Conservation (phyloP, 2,888 invertebrate species). For the Aspidiotus rigidus region DNA sequence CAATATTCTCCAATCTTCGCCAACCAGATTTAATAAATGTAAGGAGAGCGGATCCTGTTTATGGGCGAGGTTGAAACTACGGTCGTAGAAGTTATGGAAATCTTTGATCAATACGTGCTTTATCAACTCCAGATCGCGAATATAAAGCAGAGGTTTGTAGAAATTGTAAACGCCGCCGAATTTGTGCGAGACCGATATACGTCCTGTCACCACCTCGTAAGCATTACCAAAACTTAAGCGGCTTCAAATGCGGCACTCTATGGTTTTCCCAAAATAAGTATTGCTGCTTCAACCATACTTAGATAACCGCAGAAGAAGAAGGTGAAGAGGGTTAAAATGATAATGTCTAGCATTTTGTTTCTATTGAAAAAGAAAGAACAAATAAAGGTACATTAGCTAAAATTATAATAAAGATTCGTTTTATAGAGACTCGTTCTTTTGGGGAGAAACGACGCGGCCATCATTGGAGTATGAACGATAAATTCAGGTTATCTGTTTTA, state of each 20-base stretch:
- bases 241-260: slow-evolving; percentile 13
- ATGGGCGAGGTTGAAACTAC: slow-evolving; percentile 42
- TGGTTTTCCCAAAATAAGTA: slow-evolving; percentile 14
- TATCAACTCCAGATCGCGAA: slow-evolving; percentile 46
- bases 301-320: background rate
- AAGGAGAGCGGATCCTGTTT: slow-evolving; percentile 42
- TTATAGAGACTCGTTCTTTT: too few species aligned
- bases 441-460: too few species aligned
- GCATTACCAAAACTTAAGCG: slow-evolving; percentile 17
- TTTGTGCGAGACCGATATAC: slow-evolving; percentile 13
- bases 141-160: slow-evolving; percentile 45
- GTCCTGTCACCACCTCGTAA: slow-evolving; percentile 2
- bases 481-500: too few species aligned
- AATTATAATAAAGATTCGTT: too few species aligned
- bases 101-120: slow-evolving; percentile 46
- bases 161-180: slow-evolving; percentile 47
- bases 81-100: slow-evolving; percentile 46
- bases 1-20: slow-evolving; percentile 48
- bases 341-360: background rate
- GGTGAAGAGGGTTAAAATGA: background rate
- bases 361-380: too few species aligned
- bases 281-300: slow-evolving; percentile 1
- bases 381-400: too few species aligned
- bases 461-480: too few species aligned
- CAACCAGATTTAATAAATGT: slow-evolving; percentile 45